Conservation (phyloP, 2,797 vertebrate genomes). For the Sebastes cheni region DNA sequence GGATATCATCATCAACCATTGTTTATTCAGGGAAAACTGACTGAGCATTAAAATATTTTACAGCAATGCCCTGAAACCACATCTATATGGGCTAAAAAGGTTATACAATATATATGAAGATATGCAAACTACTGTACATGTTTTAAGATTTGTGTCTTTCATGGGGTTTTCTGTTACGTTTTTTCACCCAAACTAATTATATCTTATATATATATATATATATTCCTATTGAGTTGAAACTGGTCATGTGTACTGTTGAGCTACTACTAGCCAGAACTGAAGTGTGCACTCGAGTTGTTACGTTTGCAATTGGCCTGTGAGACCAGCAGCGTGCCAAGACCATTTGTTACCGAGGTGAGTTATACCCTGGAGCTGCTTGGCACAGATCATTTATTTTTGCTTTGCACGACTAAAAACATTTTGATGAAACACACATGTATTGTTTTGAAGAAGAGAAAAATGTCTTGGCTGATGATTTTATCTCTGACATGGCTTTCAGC, state of each 20-base stretch:
- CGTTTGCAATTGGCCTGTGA: neutral
- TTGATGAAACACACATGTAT: neutral
- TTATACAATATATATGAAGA: neutral
- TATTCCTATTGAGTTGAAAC: neutral
- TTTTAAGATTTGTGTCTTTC: neutral
- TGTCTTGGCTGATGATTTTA: neutral
- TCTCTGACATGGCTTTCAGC: neutral
- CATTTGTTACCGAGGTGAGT: constrained; percentile 2
- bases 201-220: neutral
- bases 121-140: neutral
- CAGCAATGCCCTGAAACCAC: no score
- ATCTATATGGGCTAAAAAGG: no score
- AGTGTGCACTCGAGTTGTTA: neutral
- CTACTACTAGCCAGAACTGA: neutral
- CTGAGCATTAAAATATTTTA: rapidly evolving
- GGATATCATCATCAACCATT: neutral
- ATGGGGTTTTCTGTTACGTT: neutral
- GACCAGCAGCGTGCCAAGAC: neutral
- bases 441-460: constrained; percentile 14
- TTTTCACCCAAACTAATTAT: neutral
- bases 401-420: constrained; percentile 3
- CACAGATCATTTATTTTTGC: neutral
- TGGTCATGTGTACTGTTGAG: neutral
- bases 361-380: neutral
- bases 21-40: no score